A percentile compares a stretch with the other conserved stretches of the same genome.
Evolutionary conservation across 1,140 invertebrate species (phyloP).

Genomic region (Neotoxoptera formosana): DNA sequence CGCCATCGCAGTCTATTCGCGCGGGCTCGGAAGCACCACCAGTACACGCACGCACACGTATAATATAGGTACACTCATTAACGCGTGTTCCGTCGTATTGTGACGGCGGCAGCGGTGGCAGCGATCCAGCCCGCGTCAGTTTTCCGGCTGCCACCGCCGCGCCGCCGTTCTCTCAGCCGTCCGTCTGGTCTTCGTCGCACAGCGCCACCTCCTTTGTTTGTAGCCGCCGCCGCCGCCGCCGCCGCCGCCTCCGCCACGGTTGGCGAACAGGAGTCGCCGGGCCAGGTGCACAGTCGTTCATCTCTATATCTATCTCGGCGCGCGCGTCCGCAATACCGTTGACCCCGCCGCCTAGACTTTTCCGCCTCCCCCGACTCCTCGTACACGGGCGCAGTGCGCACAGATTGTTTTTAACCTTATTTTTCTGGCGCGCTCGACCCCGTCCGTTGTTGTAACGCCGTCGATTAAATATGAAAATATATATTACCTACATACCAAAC

Average conservation of each 20-base stretch:
- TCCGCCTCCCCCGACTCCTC: background rate
- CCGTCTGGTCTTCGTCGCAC: background rate
- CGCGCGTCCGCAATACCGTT: background rate
- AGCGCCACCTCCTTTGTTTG: slow-evolving; percentile 30
- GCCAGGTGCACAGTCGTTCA: slow-evolving; percentile 42
- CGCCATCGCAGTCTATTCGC: slow-evolving; percentile 17
- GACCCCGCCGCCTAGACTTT: slow-evolving; percentile 5
- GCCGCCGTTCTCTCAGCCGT: background rate
- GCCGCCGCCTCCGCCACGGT: slow-evolving; percentile 15
- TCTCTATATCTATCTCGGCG: background rate
- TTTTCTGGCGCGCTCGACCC: background rate
- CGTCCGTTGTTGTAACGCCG: background rate
- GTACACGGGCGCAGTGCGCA: background rate
- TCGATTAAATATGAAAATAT: too few species aligned
- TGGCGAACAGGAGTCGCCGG: slow-evolving; percentile 36
- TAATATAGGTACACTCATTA: background rate
- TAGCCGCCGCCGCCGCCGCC: background rate
- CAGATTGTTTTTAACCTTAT: background rate
- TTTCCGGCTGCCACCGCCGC: background rate
- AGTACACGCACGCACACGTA: background rate
- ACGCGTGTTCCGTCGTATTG: slow-evolving; percentile 13
- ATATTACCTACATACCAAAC: too few species aligned
- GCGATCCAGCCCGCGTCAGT: slow-evolving; percentile 33
- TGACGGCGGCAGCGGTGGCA: background rate
- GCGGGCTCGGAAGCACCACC: background rate